Conservation (phyloP, 2,113 vertebrate species). For the Vireo altiloquus region DNA sequence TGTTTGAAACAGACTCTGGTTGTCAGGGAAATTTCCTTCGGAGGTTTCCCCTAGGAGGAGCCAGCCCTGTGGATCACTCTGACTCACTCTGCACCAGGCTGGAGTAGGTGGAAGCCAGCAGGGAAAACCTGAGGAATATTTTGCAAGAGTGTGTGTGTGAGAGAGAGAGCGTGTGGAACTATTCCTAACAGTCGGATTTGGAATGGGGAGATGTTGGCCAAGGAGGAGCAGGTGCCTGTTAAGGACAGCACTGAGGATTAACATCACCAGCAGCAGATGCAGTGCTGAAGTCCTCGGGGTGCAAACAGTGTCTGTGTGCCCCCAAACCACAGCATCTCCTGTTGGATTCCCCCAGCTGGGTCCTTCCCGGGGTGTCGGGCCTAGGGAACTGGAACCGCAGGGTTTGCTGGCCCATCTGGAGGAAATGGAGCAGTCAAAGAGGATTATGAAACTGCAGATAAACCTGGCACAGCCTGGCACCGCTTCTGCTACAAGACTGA, state of each 20-base stretch:
- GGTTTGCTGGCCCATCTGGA: not conserved
- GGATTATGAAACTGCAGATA: not conserved
- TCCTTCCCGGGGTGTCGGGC: rapidly evolving
- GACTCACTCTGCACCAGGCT: not conserved
- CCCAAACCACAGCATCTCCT: rapidly evolving
- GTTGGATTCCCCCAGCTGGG: not conserved
- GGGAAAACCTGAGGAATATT: not conserved
- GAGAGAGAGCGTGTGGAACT: not conserved
- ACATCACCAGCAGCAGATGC: not conserved
- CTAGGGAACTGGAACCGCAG: not conserved
- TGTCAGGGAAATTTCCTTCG: not conserved
- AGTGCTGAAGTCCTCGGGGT: rapidly evolving
- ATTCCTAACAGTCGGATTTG: rapidly evolving
- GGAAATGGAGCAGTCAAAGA: not conserved
- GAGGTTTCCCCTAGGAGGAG: not conserved
- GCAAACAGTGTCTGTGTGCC: not conserved
- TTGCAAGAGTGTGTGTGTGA: not conserved
- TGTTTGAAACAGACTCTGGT: not conserved
- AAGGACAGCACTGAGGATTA: not conserved
- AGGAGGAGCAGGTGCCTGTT: not conserved
- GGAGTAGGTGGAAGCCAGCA: not conserved
- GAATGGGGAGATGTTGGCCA: rapidly evolving
- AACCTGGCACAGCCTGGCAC: not conserved
- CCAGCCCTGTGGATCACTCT: not conserved
- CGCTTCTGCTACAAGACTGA: not conserved